A percentile compares a stretch with the other conserved stretches of the same genome.
Evolutionary conservation across 35 echinoderm and acorn worm species (phyloP).

Genomic region (Acanthaster planci): DNA sequence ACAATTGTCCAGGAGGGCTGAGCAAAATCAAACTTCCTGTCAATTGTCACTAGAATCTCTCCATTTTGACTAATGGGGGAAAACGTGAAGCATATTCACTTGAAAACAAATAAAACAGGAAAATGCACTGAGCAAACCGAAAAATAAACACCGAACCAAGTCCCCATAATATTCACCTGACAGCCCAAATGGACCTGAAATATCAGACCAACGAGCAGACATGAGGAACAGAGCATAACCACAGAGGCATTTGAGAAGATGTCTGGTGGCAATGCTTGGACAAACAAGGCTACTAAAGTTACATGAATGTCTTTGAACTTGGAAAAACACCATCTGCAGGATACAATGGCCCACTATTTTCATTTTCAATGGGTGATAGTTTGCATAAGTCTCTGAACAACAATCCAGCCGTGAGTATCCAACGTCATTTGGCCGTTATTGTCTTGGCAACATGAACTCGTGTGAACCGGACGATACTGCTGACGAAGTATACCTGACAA

Average conservation of each 20-base stretch:
- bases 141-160: background rate
- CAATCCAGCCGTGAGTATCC: background rate
- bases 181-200: background rate
- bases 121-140: background rate
- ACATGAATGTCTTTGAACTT: slow-evolving; percentile 7
- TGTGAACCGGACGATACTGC: background rate
- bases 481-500: background rate
- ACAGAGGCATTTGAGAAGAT: background rate
- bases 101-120: background rate
- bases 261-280: background rate
- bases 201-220: background rate
- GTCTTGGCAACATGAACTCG: background rate
- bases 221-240: background rate
- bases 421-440: background rate
- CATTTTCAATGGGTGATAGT: background rate
- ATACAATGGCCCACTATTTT: background rate
- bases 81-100: background rate
- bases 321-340: background rate
- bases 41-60: too few species aligned
- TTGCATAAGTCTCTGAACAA: background rate
- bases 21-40: too few species aligned
- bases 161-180: background rate
- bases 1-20: too few species aligned
- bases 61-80: background rate
- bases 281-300: background rate